Evolutionary conservation across 2,797 vertebrate genomes (phyloP), one percentile per base, ranked within the genome.

Genomic region (Emys orbicularis): DNA sequence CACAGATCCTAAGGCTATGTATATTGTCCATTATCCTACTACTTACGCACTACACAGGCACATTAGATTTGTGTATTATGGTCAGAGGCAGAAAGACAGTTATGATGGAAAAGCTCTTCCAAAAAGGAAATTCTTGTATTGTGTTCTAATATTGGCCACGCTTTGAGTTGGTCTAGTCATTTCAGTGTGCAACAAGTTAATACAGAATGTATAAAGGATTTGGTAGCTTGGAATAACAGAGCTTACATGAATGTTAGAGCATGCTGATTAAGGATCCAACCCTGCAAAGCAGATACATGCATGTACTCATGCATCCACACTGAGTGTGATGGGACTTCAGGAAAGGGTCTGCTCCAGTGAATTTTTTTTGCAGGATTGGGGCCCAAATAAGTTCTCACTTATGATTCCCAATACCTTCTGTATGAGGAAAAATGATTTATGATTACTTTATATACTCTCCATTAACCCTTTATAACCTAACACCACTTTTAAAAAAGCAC

Each of bases 401-500:
- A 86, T 93, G 94, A 90, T 82, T 96, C 87, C 21, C 84, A 92
- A 9, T 84, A 79, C 82, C 96, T 68, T 81, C 7, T 65, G 83
- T 91, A 37, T 81, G 25, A 86, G 88, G 74, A 86, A 96, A 95
- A 95, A 93, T 57, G 83, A 91, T 77, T 50, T 23, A 81, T 74
- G 13, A 76, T 23, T 37, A 68, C 18, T 37, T 90, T n/a, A 47
- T 79, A 52, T n/a, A 57, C 37, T 82, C 68, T 50, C 53, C 56
- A 88, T 86, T 94, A 93, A 86, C 84, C 37, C 52, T 86, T 94
- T 57, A 91, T 57, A 93, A 86, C 1, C 8, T 61, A 92, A 83
- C 89, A 86, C 6, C 56, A 59, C 59, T 34, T 54, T 92, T 87
- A 83, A 86, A 90, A 95, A 81, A 13, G 81, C 10, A 86, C 86